Conservation (phyloP, 30 jellyfish, hydroid and myxozoan species). For the Hydractinia echinata region DNA sequence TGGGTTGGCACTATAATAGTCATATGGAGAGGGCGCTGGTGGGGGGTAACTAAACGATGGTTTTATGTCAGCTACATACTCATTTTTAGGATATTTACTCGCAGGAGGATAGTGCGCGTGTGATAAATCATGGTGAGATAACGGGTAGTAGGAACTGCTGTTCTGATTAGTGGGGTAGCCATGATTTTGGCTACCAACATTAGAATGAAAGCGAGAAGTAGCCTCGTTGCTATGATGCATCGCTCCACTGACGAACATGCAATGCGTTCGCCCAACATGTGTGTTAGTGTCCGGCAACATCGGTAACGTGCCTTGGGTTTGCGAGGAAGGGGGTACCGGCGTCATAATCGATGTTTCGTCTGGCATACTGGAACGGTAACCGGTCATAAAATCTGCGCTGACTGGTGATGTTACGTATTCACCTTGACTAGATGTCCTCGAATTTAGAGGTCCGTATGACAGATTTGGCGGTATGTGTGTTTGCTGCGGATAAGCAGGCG, state of each 20-base stretch:
- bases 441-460: slow-evolving; percentile 1
- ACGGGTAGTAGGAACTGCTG: slow-evolving; percentile 56
- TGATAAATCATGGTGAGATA: slow-evolving; percentile 80
- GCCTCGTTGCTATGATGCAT: slow-evolving; percentile 53
- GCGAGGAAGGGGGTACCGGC: slow-evolving; percentile 46
- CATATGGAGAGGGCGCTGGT: slow-evolving; percentile 69
- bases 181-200: slow-evolving; percentile 64
- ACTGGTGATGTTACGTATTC: slow-evolving; percentile 47
- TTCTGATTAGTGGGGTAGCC: slow-evolving; percentile 55
- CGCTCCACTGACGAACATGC: slow-evolving; percentile 89
- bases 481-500: slow-evolving; percentile 13
- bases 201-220: slow-evolving; percentile 42
- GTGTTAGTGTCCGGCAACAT: slow-evolving; percentile 68
- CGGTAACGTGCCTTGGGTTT: slow-evolving; percentile 61
- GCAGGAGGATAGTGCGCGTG: slow-evolving; percentile 8
- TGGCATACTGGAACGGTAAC: slow-evolving; percentile 55
- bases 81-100: slow-evolving; percentile 32
- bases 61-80: slow-evolving; percentile 53
- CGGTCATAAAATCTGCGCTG: slow-evolving; percentile 49
- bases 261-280: slow-evolving; percentile 84
- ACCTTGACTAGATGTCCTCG: slow-evolving; percentile 48
- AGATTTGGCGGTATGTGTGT: slow-evolving; percentile 8
- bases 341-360: slow-evolving; percentile 62
- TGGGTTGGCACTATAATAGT: slow-evolving; percentile 76
- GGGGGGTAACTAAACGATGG: slow-evolving; percentile 37